A percentile compares a stretch with the other conserved stretches of the same genome.
phyloP scores from a whole-genome alignment of 2,113 vertebrate genomes.

The Nannospalax galili region DNA sequence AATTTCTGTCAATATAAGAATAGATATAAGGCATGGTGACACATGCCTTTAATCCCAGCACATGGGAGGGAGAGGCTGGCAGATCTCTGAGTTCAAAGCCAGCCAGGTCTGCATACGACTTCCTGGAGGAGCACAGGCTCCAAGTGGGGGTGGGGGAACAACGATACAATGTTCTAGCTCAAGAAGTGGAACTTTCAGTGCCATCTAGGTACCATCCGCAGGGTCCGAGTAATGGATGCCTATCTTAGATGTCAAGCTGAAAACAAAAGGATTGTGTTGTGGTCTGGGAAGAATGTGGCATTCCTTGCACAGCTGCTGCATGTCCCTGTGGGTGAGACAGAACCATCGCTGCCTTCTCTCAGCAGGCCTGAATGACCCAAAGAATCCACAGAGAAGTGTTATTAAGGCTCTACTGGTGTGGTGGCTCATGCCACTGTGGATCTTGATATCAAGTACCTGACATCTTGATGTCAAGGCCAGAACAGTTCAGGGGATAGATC shows the following conservation, averaged over 20 bases:
- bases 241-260: background rate
- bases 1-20: background rate
- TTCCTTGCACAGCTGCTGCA: background rate
- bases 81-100: too few relatives aligned
- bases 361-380: background rate
- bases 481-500: background rate
- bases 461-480: background rate
- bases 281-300: too few relatives aligned
- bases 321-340: background rate
- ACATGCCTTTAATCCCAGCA: too few relatives aligned
- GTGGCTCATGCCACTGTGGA: background rate
- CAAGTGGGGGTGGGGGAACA: slow-evolving; percentile 82
- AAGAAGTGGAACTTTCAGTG: slow-evolving; percentile 97
- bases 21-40: too few relatives aligned
- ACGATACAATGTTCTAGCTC: slow-evolving; percentile 94
- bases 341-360: background rate
- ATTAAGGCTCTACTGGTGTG: background rate
- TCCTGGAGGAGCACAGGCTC: slow-evolving; percentile 82
- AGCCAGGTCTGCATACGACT: too few relatives aligned
- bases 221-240: slow-evolving; percentile 93
- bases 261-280: too few relatives aligned
- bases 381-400: too few relatives aligned
- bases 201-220: slow-evolving; percentile 95
- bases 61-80: too few relatives aligned
- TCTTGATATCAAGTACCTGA: background rate